Percentiles rank a stretch among this genome's conserved stretches.
phyloP scores from a whole-genome alignment of 2,888 invertebrate species.

The Carpatolechia fugitivella region DNA sequence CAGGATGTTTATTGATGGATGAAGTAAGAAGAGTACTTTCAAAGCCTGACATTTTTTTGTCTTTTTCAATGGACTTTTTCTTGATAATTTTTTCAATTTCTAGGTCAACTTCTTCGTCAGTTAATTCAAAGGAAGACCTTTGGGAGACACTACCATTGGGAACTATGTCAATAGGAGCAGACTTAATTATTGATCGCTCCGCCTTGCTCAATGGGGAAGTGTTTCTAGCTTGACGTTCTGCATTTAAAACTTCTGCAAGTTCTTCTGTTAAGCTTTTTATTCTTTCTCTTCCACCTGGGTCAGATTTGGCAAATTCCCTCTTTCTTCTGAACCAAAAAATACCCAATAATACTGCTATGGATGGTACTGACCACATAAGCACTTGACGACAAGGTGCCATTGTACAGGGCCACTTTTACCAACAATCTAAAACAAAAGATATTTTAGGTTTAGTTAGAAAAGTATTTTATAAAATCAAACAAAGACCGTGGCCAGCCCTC shows the following conservation, averaged over 20 bases:
- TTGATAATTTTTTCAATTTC: constrained; percentile 83
- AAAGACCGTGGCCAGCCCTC: no score
- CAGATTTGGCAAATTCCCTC: constrained; percentile 85
- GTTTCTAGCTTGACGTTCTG: constrained; percentile 58
- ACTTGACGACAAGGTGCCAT: constrained; percentile 89
- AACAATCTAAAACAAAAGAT: constrained; percentile 70
- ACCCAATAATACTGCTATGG: constrained; percentile 87
- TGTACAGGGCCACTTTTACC: constrained; percentile 85
- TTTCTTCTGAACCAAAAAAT: constrained; percentile 91
- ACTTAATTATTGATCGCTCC: constrained; percentile 75
- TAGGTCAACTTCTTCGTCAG: constrained; percentile 83
- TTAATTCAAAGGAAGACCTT: constrained; percentile 77
- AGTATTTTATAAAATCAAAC: no score
- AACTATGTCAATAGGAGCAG: constrained; percentile 84
- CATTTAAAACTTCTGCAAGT: constrained; percentile 68
- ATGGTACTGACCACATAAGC: constrained; percentile 88
- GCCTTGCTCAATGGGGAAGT: constrained; percentile 67
- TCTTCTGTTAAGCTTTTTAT: constrained; percentile 72
- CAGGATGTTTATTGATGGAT: constrained; percentile 36
- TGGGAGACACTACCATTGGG: constrained; percentile 74
- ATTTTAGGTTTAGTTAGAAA: constrained; percentile 1
- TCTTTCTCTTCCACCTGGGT: constrained; percentile 83
- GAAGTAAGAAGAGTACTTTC: constrained; percentile 37
- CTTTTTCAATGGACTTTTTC: constrained; percentile 73
- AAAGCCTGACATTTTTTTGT: constrained; percentile 55